Evolutionary conservation across 2,797 vertebrate species (phyloP), one percentile per base, ranked within the genome.

Genomic region (Sparidentex hasta): DNA sequence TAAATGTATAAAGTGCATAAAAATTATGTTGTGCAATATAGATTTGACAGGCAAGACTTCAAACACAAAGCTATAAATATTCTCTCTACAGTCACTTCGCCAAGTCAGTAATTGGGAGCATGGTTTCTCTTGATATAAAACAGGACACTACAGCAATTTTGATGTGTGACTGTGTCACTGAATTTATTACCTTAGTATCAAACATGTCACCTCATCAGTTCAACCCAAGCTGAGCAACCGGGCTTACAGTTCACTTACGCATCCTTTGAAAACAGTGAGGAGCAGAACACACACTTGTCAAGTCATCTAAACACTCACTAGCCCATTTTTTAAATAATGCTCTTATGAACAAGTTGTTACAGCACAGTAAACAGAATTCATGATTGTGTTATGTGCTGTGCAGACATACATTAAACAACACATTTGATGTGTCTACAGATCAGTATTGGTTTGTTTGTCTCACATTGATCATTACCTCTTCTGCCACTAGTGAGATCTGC

Each of bases 181-280:
- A 73, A 72, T 94, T 94, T 93, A 94, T 94, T 93, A 80, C 75
- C 63, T 47, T 65, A 52, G 71, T 90, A 92, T 87, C 74, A 88
- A 92, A 92, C 89, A 93, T 71, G 71, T 84, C 62, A 59, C 23
- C 41, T 43, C 66, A 66, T 65, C 71, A 71, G 17, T 71, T 47
- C 57, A 59, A 43, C 50, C 69, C 70, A 51, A 79, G 66, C 17
- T 43, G 27, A 78, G 11, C 68, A 74, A 82, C 77, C 13, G 51
- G 23, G 27, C 33, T 33, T 63, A 73, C 56, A 78, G 50, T 46
- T 76, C 11, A 61, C 67, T 65, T 8, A 29, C 48, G 25, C 27
- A 70, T 54, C 29, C 25, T 81, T 43, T 74, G 57, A 66, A 64
- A 55, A 61, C 84, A 68, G 43, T n/a, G 56, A 67, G 58, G 64